Conservation (phyloP, 2,888 invertebrate genomes). For the Hirtodrosophila cameraria region DNA sequence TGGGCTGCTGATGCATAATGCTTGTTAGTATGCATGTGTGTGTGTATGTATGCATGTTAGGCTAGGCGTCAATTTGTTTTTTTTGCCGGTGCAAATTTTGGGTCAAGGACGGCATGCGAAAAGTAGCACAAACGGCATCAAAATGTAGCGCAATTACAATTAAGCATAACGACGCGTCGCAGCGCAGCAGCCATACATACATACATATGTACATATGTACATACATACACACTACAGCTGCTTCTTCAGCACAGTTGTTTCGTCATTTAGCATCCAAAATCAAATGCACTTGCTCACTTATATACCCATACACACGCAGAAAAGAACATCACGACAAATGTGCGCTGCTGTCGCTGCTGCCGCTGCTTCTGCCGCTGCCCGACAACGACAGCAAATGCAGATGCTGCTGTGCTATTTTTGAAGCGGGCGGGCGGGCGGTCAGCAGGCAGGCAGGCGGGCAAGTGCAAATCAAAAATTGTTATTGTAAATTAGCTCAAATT, state of each 20-base stretch:
- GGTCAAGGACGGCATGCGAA: conserved; percentile 68
- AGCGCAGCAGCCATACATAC: conserved; percentile 11
- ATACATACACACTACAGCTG: conserved; percentile 1
- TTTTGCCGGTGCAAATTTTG: conserved; percentile 52
- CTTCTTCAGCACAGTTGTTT: conserved; percentile 13
- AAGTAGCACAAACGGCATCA: conserved; percentile 58
- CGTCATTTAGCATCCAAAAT: conserved; percentile 57
- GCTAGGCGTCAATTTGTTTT: conserved; percentile 35
- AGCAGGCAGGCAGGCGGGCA: conserved; percentile 9
- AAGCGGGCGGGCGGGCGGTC: conserved; percentile 8
- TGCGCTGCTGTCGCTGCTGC: not conserved
- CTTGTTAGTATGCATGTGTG: not conserved
- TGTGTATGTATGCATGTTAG: conserved; percentile 16
- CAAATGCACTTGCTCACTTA: conserved; percentile 36
- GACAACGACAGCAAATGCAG: conserved; percentile 14
- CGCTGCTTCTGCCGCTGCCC: not conserved
- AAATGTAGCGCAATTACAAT: conserved; percentile 47
- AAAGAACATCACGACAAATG: not conserved
- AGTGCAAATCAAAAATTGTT: conserved; percentile 60
- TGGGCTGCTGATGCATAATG: conserved; percentile 12
- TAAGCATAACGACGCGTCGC: conserved; percentile 43
- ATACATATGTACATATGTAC: too few species aligned
- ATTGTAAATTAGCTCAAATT: conserved; percentile 56
- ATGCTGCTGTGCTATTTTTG: conserved; percentile 55
- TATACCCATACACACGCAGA: conserved; percentile 3